Evolutionary conservation across 2,113 vertebrate species (phyloP), one percentile per base, ranked within the genome.

Genomic region (Xenopus borealis): DNA sequence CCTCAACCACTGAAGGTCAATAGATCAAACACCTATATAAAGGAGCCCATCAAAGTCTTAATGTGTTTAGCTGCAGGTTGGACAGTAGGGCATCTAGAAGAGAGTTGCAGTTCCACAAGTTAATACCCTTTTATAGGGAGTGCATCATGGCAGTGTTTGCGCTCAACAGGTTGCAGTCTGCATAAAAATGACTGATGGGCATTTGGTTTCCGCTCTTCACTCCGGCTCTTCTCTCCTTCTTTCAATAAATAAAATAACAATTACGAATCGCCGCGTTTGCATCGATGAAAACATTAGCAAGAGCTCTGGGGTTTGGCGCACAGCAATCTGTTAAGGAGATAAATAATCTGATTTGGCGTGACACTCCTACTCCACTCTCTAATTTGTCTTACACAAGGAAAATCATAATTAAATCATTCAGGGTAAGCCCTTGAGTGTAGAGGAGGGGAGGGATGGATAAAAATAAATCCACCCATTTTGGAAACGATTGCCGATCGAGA

Each of bases 331-430:
- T 95, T 95, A 91, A 91, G 88, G 91, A 94, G 93, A 95, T 93
- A 95, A 96, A 97, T 95, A 92, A 97, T 95, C 93, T 92, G 90
- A 93, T 96, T 92, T 94, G 91, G 91, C 92, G 90, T 88, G 85
- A 92, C 91, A 89, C 88, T 91, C 92, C 92, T 90, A 89, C 89
- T 87, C 88, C 90, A 88, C 90, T 90, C 91, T 94, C 95, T 96
- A 93, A 96, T 97, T 97, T 94, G 92, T 94, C 92, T 95, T 93
- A 89, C 91, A 94, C 91, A 86, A 91, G 89, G 88, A 92, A 93
- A 93, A 93, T 92, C 88, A 91, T 96, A 95, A 96, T 98, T 95
- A 96, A 98, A 96, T 95, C 91, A 95, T 95, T 94, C 92, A 92
- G 88, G 89, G 90, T 94, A 93, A 94, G 91, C 89, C 89, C 88